A percentile compares a stretch with the other conserved stretches of the same genome.
Evolutionary conservation across 2,888 invertebrate genomes (phyloP).

Genomic region (Thereva nobilitata): DNA sequence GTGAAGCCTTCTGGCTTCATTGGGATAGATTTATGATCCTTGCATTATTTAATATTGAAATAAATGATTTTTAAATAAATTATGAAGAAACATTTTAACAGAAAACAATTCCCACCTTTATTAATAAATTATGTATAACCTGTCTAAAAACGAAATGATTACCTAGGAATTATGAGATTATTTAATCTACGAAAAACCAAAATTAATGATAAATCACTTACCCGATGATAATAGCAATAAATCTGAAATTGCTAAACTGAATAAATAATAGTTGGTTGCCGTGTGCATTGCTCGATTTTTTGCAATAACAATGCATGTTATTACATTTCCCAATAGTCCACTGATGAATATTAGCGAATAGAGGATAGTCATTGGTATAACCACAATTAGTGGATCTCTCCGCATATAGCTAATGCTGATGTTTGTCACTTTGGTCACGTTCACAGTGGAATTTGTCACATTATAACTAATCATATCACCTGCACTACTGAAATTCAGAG

Average conservation of each 20-base stretch:
- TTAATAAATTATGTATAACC: too few relatives aligned
- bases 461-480: constrained; percentile 11
- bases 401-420: constrained; percentile 5
- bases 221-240: constrained; percentile 72
- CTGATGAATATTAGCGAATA: constrained; percentile 63
- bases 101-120: too few relatives aligned
- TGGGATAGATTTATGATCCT: too few relatives aligned
- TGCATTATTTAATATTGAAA: too few relatives aligned
- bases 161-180: too few relatives aligned
- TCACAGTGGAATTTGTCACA: constrained; percentile 1
- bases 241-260: constrained; percentile 79
- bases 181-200: too few relatives aligned
- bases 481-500: constrained; percentile 15
- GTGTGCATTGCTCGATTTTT: constrained; percentile 77
- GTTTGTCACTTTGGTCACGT: constrained; percentile 17
- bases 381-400: constrained; percentile 45
- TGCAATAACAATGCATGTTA: constrained; percentile 77
- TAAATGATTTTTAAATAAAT: too few relatives aligned
- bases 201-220: constrained; percentile 53
- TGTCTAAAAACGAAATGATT: too few relatives aligned
- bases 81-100: too few relatives aligned
- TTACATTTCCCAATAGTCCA: constrained; percentile 74
- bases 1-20: too few relatives aligned
- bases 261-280: constrained; percentile 74
- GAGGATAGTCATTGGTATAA: constrained; percentile 64